phyloP scores from a whole-genome alignment of 2,113 vertebrate genomes.

The Ondatra zibethicus region DNA sequence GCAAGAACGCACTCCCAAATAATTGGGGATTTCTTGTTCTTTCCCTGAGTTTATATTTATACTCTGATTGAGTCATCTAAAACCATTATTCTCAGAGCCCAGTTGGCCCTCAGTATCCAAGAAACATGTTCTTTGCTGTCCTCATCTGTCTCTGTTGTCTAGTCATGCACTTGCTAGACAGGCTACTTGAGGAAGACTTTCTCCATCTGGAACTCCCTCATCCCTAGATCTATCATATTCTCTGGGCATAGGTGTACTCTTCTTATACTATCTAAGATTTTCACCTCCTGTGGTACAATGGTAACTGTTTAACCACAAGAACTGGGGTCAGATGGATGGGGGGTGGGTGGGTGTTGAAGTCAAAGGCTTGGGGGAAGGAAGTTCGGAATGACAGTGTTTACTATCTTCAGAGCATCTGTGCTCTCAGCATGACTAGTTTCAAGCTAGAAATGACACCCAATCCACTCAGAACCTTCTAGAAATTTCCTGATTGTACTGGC shows the following conservation, averaged over 20 bases:
- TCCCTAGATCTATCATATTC: background rate
- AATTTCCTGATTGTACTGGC: no score
- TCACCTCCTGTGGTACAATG: background rate
- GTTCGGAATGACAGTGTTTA: background rate
- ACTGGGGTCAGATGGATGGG: background rate
- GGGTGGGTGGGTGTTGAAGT: background rate
- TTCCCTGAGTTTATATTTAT: background rate
- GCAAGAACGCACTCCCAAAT: background rate
- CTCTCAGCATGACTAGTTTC: background rate
- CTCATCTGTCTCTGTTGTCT: background rate
- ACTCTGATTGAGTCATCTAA: background rate
- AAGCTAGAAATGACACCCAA: background rate
- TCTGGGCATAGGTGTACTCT: background rate
- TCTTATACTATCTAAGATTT: background rate
- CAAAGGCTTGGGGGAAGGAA: background rate
- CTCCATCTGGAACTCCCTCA: background rate
- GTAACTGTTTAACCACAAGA: background rate
- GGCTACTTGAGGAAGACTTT: background rate
- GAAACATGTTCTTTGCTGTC: background rate
- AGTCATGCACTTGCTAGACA: background rate
- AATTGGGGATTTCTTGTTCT: background rate
- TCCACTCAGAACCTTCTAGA: background rate
- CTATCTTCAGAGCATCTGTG: background rate
- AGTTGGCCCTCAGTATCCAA: accelerated
- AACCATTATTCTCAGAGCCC: background rate